Conservation (phyloP, 1,140 invertebrate species). For the Macrosteles quadrilineatus region DNA sequence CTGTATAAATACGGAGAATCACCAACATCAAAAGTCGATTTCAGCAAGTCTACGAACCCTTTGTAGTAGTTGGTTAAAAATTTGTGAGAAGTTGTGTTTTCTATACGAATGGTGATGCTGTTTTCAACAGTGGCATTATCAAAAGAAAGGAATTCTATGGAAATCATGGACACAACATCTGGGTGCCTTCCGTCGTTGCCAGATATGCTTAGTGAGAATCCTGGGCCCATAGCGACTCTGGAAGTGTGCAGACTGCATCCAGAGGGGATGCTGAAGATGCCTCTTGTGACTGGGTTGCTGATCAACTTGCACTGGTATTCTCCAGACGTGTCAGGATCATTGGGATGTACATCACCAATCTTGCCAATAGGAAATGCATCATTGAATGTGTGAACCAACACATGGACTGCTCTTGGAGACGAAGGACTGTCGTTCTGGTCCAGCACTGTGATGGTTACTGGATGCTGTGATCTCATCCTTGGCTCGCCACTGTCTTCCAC, state of each 20-base stretch:
- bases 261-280: conserved; percentile 69
- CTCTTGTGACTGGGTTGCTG: conserved; percentile 56
- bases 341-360: conserved; percentile 88
- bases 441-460: conserved; percentile 72
- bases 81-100: conserved; percentile 68
- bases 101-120: conserved; percentile 73
- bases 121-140: conserved; percentile 80
- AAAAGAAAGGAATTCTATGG: conserved; percentile 77
- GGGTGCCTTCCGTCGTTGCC: conserved; percentile 88
- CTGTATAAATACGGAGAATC: conserved; percentile 72
- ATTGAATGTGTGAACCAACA: conserved; percentile 79
- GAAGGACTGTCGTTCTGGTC: conserved; percentile 95
- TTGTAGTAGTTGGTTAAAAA: conserved; percentile 77
- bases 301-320: conserved; percentile 84
- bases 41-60: conserved; percentile 69
- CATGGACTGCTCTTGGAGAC: conserved; percentile 74
- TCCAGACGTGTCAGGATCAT: conserved; percentile 84
- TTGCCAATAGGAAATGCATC: conserved; percentile 69
- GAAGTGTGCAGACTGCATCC: conserved; percentile 77
- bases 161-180: conserved; percentile 81
- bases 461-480: conserved; percentile 74
- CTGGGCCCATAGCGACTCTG: conserved; percentile 62
- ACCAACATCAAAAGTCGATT: conserved; percentile 60
- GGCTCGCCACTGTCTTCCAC: conserved; percentile 88
- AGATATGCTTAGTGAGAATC: conserved; percentile 73